phyloP scores from a whole-genome alignment of 2,113 vertebrate species.

The Peromyscus californicus region DNA sequence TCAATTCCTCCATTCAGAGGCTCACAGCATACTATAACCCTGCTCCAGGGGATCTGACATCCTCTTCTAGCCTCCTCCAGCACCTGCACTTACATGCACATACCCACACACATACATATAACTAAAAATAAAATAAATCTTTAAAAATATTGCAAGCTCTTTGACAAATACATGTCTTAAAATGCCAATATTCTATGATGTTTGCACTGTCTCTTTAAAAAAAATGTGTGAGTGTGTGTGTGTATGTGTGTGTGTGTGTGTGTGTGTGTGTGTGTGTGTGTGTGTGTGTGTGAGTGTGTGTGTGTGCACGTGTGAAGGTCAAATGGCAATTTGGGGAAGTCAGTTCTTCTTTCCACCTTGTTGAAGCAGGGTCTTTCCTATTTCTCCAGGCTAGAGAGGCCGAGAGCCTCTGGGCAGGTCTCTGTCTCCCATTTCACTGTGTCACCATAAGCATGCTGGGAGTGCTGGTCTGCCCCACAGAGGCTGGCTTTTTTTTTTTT shows the following conservation, averaged over 20 bases:
- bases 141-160: not conserved
- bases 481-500: not conserved
- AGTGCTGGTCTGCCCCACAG: not conserved
- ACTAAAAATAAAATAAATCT: not conserved
- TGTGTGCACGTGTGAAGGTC: too few species aligned
- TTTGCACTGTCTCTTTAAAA: not conserved
- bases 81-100: not conserved
- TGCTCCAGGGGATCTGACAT: not conserved
- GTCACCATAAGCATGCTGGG: too few species aligned
- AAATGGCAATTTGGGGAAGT: too few species aligned
- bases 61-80: not conserved
- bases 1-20: not conserved
- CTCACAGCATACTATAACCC: not conserved
- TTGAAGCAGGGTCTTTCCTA: not conserved
- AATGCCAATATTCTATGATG: not conserved
- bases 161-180: not conserved
- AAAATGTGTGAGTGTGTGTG: not conserved
- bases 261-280: too few species aligned
- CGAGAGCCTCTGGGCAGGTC: not conserved
- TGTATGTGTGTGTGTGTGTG: not conserved
- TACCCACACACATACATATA: not conserved
- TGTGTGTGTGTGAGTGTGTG: not conserved
- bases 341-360: not conserved
- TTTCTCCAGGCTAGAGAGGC: not conserved
- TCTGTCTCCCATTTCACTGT: not conserved